Evolutionary conservation across 2,888 invertebrate genomes (phyloP).

Genomic region (Eristalinus sepulchralis): DNA sequence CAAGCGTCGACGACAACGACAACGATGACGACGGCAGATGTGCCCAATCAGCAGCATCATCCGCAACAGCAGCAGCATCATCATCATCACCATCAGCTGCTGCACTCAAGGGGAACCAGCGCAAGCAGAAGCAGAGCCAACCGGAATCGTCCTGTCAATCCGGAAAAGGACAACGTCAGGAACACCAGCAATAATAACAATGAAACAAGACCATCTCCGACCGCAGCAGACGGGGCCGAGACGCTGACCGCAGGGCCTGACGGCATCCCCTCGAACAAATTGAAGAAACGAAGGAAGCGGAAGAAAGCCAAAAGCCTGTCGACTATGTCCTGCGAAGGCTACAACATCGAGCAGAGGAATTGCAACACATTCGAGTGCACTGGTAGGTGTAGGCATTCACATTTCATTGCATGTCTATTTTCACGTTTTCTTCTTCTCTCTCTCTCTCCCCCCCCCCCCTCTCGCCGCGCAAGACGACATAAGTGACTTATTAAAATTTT

Average conservation of each 20-base stretch:
- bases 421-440: slow-evolving; percentile 13
- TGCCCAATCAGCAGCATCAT: slow-evolving; percentile 71
- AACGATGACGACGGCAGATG: slow-evolving; percentile 38
- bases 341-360: slow-evolving; percentile 81
- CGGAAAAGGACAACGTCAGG: slow-evolving; percentile 55
- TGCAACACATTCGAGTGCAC: slow-evolving; percentile 81
- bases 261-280: slow-evolving; percentile 57
- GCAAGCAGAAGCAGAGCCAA: slow-evolving; percentile 63
- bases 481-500: slow-evolving; percentile 80
- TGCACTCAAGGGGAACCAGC: slow-evolving; percentile 50
- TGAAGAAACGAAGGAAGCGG: slow-evolving; percentile 69
- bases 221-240: slow-evolving; percentile 58
- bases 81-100: slow-evolving; percentile 57
- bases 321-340: slow-evolving; percentile 80
- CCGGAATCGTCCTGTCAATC: slow-evolving; percentile 56
- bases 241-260: slow-evolving; percentile 59
- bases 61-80: slow-evolving; percentile 58
- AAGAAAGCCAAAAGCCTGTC: slow-evolving; percentile 77
- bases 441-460: slow-evolving; percentile 35
- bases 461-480: slow-evolving; percentile 77
- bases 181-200: slow-evolving; percentile 40
- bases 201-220: slow-evolving; percentile 50
- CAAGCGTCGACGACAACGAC: background rate
- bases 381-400: slow-evolving; percentile 74
- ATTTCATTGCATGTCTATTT: slow-evolving; percentile 3